Evolutionary conservation across 2,113 vertebrate species (phyloP).

Genomic region (Kryptolebias marmoratus): DNA sequence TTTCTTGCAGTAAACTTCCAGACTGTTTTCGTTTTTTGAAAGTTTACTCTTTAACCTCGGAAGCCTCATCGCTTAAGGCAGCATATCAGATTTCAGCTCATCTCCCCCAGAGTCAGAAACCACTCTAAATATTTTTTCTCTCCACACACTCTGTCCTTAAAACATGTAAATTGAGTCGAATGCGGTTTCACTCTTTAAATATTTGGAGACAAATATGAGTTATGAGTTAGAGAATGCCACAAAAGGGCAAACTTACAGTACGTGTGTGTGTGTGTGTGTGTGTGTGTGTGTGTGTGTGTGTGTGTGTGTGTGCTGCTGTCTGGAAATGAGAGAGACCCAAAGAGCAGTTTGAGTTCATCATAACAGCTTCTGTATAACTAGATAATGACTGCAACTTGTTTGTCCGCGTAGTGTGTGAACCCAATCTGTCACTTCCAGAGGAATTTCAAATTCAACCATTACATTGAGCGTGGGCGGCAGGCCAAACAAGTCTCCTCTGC

Average conservation of each 20-base stretch:
- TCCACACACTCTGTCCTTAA: not conserved
- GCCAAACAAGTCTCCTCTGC: conserved; percentile 42
- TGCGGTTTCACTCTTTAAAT: conserved; percentile 6
- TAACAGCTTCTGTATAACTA: conserved; percentile 47
- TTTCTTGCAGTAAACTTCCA: not conserved
- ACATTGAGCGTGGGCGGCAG: conserved; percentile 48
- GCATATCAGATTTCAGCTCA: conserved; percentile 4
- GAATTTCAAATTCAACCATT: conserved; percentile 57
- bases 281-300: not conserved
- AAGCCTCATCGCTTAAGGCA: not conserved
- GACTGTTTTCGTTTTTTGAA: conserved; percentile 4
- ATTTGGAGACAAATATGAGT: conserved; percentile 12
- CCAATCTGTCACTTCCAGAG: conserved; percentile 74
- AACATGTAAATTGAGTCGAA: conserved; percentile 6
- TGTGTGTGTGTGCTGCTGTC: not conserved
- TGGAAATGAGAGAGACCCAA: conserved; percentile 34
- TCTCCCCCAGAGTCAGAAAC: not conserved
- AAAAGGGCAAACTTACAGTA: conserved; percentile 10
- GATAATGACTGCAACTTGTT: conserved; percentile 71
- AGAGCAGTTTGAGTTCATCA: conserved; percentile 47
- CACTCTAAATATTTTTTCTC: not conserved
- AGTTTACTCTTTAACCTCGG: not conserved
- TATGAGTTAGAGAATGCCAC: not conserved
- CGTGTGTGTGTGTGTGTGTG: not conserved
- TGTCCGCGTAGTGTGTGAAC: conserved; percentile 62